Evolutionary conservation across 1,140 invertebrate genomes (phyloP).

Genomic region (Plodia interpunctella): DNA sequence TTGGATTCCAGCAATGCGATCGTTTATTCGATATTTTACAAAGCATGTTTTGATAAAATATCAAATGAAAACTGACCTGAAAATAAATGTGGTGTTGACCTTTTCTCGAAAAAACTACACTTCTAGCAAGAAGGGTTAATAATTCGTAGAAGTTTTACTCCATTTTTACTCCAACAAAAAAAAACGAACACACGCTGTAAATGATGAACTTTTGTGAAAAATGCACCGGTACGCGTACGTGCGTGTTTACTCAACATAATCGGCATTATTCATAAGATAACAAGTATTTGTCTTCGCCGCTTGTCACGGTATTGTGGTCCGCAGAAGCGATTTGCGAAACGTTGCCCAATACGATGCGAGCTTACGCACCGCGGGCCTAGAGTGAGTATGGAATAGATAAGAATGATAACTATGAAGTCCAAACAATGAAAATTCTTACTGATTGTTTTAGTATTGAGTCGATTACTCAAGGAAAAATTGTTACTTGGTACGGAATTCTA

Average conservation of each 20-base stretch:
- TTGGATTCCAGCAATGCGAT: too few relatives aligned
- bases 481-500: too few relatives aligned
- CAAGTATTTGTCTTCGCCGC: constrained; percentile 67
- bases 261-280: constrained; percentile 76
- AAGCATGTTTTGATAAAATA: too few relatives aligned
- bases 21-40: too few relatives aligned
- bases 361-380: constrained; percentile 11
- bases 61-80: too few relatives aligned
- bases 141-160: too few relatives aligned
- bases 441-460: too few relatives aligned
- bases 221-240: constrained; percentile 57
- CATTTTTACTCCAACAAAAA: not conserved
- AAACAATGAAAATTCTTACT: not conserved
- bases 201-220: constrained; percentile 60
- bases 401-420: not conserved
- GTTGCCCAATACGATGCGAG: constrained; percentile 45
- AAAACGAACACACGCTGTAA: constrained; percentile 43
- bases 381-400: constrained; percentile 11
- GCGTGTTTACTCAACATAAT: constrained; percentile 69
- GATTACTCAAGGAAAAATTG: not conserved
- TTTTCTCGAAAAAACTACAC: too few relatives aligned
- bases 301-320: constrained; percentile 65
- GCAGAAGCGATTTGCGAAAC: constrained; percentile 61
- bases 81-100: too few relatives aligned
- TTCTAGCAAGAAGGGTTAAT: too few relatives aligned